Evolutionary conservation across 2,888 invertebrate species (phyloP), one percentile per base, ranked within the genome.

Genomic region (Cecidostiba fungosa): DNA sequence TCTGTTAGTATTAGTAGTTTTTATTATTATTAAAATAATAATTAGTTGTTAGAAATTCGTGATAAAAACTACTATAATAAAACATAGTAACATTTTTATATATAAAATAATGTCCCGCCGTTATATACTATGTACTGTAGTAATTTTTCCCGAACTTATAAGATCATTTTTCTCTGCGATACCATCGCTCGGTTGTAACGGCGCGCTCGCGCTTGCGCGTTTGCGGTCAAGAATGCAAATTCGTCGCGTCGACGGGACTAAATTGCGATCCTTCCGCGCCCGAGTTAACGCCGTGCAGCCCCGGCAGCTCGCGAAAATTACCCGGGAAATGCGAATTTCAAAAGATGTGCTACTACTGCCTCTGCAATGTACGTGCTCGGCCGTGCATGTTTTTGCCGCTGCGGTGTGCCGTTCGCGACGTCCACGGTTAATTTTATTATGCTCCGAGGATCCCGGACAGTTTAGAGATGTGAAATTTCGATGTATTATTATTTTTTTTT

Each of bases 211-310:
- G 43, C 73, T 43, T n/a, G n/a, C 73, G 59, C 88, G 88, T 87
- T 89, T 88, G 90, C 90, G 90, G 91, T 91, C 90, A 90, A 90
- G 90, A 91, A 91, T 91, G 91, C 90, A 91, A 91, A 91, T 91
- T 87, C 84, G 82, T 82, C 77, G 73, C 19, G 50, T 19, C 78
- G 10, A 72, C 16, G 29, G n/a, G 77, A n/a, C 72, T 77, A 77
- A 85, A 81, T 85, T 85, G 81, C 85, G 77, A 81, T 74, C 84
- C 76, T 78, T 84, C 62, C 54, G 69, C 77, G 72, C 14, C 39
- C 47, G 78, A 78, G 77, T 70, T 72, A 70, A 23, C 70, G 66
- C 69, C 69, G n/a, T n/a, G n/a, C n/a, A 26, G 29, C 66, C 66
- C n/a, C 32, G 62, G 66, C 23, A n/a, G 32, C 62, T 16, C 23